Conservation (phyloP, 2,113 vertebrate species). For the Uria lomvia region DNA sequence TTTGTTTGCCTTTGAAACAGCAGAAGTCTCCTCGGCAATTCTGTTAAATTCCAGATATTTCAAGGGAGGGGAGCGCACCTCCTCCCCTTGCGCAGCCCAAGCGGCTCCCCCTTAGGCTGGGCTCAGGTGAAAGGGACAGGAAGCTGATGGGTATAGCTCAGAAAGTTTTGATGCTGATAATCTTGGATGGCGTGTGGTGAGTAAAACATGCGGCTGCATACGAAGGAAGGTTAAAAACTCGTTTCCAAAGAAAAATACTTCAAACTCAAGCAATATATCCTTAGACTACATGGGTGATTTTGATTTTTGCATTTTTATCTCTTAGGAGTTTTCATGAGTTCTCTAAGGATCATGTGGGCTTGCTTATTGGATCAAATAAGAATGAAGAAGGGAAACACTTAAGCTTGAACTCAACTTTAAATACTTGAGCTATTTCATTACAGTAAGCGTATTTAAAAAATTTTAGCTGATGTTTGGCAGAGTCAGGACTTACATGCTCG, state of each 20-base stretch:
- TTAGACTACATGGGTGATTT: background rate
- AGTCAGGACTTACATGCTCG: background rate
- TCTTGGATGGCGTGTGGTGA: background rate
- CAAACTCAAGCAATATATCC: background rate
- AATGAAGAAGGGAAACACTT: background rate
- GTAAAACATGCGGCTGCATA: background rate
- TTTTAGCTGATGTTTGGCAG: background rate
- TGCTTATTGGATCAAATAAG: background rate
- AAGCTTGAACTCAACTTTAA: background rate
- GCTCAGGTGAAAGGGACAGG: background rate
- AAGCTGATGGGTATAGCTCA: background rate
- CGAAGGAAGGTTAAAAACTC: background rate
- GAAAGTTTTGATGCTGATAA: background rate
- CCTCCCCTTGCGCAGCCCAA: background rate
- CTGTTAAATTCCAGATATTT: background rate
- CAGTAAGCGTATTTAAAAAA: background rate
- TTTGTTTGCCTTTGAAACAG: conserved; percentile 9
- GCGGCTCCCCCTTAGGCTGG: accelerated
- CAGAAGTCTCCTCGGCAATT: background rate
- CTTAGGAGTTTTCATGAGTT: background rate
- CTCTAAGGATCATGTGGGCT: background rate
- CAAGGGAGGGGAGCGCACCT: background rate
- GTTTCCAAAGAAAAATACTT: background rate
- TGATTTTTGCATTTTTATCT: background rate
- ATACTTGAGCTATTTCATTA: background rate